phyloP scores from a whole-genome alignment of 2,888 invertebrate genomes.

The Tachina grossa region DNA sequence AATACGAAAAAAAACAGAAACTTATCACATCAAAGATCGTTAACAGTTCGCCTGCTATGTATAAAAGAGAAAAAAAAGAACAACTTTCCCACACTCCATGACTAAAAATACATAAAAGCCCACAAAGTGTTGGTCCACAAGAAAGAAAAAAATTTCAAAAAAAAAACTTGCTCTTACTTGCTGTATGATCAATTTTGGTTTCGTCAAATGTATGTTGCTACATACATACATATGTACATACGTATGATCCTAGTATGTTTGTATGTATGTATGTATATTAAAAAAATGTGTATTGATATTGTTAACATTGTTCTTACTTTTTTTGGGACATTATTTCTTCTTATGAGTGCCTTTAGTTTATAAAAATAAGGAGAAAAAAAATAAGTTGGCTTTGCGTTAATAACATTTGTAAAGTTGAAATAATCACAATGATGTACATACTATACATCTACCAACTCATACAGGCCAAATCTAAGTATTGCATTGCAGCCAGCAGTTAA shows the following conservation, averaged over 20 bases:
- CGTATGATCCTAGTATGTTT: constrained; percentile 43
- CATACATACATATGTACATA: neutral
- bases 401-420: constrained; percentile 60
- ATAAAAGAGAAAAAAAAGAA: constrained; percentile 20
- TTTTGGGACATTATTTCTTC: neutral
- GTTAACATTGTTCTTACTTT: constrained; percentile 51
- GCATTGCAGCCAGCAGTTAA: constrained; percentile 42
- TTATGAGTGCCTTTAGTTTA: constrained; percentile 36
- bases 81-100: constrained; percentile 68
- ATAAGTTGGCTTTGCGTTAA: constrained; percentile 53
- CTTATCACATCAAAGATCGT: constrained; percentile 70
- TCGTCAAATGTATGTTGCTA: constrained; percentile 54
- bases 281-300: constrained; percentile 24
- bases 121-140: constrained; percentile 25
- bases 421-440: neutral
- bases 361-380: neutral
- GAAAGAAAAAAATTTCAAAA: constrained; percentile 17
- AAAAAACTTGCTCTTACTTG: constrained; percentile 29
- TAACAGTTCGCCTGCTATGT: constrained; percentile 63
- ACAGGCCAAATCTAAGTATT: constrained; percentile 27
- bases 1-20: constrained; percentile 15
- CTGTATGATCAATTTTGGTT: constrained; percentile 59
- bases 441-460: constrained; percentile 11
- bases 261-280: neutral
- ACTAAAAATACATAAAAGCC: constrained; percentile 28